Conservation (phyloP, 2,888 invertebrate genomes). For the Muschampia plurimacula region DNA sequence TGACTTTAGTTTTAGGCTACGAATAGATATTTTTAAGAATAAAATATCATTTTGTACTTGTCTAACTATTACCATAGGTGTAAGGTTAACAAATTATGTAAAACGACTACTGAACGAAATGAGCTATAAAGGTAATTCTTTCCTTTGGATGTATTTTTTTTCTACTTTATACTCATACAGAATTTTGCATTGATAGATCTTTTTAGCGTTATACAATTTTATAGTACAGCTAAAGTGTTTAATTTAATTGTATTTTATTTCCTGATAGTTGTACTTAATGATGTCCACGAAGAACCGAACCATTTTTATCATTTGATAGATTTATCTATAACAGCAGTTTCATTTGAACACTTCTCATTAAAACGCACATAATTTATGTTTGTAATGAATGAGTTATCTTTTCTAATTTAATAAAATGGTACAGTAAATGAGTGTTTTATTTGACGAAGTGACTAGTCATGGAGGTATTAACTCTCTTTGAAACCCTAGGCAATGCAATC, state of each 20-base stretch:
- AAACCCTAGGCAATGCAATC: too few relatives aligned
- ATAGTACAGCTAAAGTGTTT: constrained; percentile 61
- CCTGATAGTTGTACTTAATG: constrained; percentile 74
- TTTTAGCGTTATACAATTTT: constrained; percentile 80
- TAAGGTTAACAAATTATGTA: constrained; percentile 83
- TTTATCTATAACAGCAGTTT: constrained; percentile 58
- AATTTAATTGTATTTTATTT: constrained; percentile 56
- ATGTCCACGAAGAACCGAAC: constrained; percentile 72
- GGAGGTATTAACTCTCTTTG: too few relatives aligned
- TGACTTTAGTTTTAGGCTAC: constrained; percentile 82
- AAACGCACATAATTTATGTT: constrained; percentile 83
- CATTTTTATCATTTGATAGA: constrained; percentile 64
- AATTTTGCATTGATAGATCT: constrained; percentile 84
- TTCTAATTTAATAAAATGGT: constrained; percentile 82
- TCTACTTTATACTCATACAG: constrained; percentile 81
- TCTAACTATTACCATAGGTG: constrained; percentile 82
- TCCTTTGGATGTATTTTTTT: constrained; percentile 82
- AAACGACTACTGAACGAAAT: constrained; percentile 78
- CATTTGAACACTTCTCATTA: constrained; percentile 68
- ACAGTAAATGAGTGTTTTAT: constrained; percentile 61
- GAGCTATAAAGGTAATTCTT: constrained; percentile 74
- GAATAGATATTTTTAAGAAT: constrained; percentile 78
- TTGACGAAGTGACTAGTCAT: constrained; percentile 24
- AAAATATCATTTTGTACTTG: constrained; percentile 85
- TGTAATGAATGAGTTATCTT: constrained; percentile 80